These are phyloP conservation scores for Fregetta grallaria DNA, from an alignment of 2,113 vertebrate genomes.

Conservation along the genomic window DNA sequence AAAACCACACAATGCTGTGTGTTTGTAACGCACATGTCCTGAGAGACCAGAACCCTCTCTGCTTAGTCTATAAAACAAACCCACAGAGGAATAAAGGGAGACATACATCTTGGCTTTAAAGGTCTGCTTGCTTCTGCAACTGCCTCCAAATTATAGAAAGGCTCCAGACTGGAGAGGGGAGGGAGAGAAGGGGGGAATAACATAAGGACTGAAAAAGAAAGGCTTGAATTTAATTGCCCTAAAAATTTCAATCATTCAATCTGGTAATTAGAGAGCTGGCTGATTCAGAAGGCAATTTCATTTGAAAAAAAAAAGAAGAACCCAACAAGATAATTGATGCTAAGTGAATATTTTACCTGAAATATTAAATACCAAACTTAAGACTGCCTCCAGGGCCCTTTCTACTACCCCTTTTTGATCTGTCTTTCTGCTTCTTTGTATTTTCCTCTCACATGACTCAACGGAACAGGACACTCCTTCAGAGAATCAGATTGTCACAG, in stretches of 20 bases:
- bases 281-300: constrained; percentile 56
- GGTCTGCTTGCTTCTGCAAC: constrained; percentile 59
- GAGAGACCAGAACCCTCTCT: constrained; percentile 8
- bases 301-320: background rate
- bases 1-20: constrained; percentile 31
- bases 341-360: constrained; percentile 61
- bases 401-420: constrained; percentile 31
- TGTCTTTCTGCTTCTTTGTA: background rate
- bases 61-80: constrained; percentile 52
- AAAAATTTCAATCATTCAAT: constrained; percentile 64
- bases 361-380: constrained; percentile 53
- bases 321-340: constrained; percentile 47
- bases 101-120: constrained; percentile 62
- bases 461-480: constrained; percentile 60
- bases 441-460: constrained; percentile 45
- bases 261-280: constrained; percentile 70
- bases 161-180: constrained; percentile 61
- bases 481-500: constrained; percentile 36
- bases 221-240: constrained; percentile 69
- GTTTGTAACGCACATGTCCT: background rate
- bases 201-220: constrained; percentile 53
- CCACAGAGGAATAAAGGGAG: constrained; percentile 54
- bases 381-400: constrained; percentile 49
- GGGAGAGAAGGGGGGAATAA: constrained; percentile 37
- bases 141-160: constrained; percentile 70